Evolutionary conservation across 2,888 invertebrate species (phyloP), one percentile per base, ranked within the genome.

Genomic region (Mythimna pallens): DNA sequence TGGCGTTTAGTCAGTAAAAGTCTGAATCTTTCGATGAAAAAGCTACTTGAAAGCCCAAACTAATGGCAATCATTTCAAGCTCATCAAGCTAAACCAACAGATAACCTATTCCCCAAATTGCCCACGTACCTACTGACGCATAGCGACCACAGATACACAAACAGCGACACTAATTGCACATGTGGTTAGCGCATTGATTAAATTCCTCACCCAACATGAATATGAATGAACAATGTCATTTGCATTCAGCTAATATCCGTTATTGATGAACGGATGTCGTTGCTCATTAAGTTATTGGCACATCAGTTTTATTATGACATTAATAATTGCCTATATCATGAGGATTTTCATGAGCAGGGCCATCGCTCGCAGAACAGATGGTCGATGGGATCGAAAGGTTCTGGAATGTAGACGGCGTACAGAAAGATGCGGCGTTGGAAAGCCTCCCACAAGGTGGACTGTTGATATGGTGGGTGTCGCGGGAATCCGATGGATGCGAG

Each of bases 181-280:
- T 80, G 80, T 87, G 86, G 89, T 86, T 85, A 82, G 63, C 76
- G 82, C 90, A 90, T 89, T 92, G 90, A 91, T 92, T 89, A 88
- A 90, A 93, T 93, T 91, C 90, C 89, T 84, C 83, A 70, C 71
- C 76, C 86, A 85, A 80, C 87, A 88, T 90, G 88, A 89, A 91
- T 91, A 90, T 93, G 91, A 89, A 94, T 92, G 91, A 89, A 88
- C 84, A 78, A 78, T 86, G 78, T 89, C 89, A 91, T 92, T 90
- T 86, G 86, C 86, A 87, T 90, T 87, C 73, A 77, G 80, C 70
- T 87, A 90, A 89, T 89, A 69, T 78, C 57, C 65, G 65, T 89
- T 88, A 89, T 89, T 89, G 87, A 81, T 85, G 74, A 75, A 64
- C 76, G 76, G 76, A 80, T 83, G 82, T 82, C 84, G 72, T 76